Evolutionary conservation across 2,797 vertebrate genomes (phyloP).

Genomic region (Melanotaenia nigrans): DNA sequence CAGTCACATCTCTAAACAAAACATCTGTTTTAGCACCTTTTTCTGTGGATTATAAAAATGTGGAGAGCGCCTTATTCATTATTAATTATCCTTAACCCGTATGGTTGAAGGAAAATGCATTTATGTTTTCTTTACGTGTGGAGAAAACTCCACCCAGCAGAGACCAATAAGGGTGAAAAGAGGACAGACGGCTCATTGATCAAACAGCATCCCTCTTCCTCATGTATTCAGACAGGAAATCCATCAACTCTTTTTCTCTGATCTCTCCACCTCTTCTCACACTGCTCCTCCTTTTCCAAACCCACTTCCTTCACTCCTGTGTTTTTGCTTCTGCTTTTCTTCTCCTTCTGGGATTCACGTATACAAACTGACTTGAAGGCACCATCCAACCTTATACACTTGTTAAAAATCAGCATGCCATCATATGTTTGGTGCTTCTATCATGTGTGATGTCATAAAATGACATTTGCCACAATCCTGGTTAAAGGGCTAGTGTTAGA

Average conservation of each 20-base stretch:
- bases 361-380: conserved; percentile 24
- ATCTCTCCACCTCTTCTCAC: conserved; percentile 68
- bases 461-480: neutral
- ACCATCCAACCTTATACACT: conserved; percentile 21
- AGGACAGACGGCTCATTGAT: conserved; percentile 79
- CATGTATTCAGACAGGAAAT: conserved; percentile 83
- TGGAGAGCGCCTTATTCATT: conserved; percentile 29
- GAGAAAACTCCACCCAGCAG: conserved; percentile 55
- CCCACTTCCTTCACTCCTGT: conserved; percentile 28
- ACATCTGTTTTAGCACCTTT: neutral
- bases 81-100: conserved; percentile 45
- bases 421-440: neutral
- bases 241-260: conserved; percentile 77
- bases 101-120: conserved; percentile 44
- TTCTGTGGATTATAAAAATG: neutral
- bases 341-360: conserved; percentile 40
- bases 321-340: conserved; percentile 33
- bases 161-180: conserved; percentile 50
- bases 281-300: conserved; percentile 45
- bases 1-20: neutral
- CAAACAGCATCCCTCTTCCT: conserved; percentile 79
- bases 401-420: conserved; percentile 28
- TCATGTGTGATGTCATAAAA: neutral
- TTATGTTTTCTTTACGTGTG: conserved; percentile 55
- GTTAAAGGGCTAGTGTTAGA: neutral